Percentiles rank a stretch among this genome's conserved stretches.
These are phyloP conservation scores for Medauroidea extradentata DNA, from an alignment of 1,140 invertebrate species.

Conservation along the genomic window DNA sequence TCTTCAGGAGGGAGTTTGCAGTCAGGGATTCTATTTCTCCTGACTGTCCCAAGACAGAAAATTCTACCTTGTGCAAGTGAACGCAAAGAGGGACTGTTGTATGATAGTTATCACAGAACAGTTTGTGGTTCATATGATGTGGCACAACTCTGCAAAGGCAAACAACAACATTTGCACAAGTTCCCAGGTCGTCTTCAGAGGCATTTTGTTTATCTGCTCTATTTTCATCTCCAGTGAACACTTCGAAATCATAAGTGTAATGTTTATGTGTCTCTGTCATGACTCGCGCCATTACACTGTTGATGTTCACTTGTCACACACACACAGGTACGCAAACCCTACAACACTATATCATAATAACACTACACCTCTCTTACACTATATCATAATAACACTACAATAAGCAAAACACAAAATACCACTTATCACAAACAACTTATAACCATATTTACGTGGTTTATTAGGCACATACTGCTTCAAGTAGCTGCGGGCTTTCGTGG, in stretches of 20 bases:
- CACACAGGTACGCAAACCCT: no score
- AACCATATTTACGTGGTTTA: conserved; percentile 34
- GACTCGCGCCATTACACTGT: no score
- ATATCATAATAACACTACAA: no score
- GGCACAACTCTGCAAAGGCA: conserved; percentile 17
- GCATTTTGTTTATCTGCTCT: background rate
- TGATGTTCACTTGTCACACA: no score
- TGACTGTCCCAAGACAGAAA: conserved; percentile 24
- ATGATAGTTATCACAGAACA: conserved; percentile 30
- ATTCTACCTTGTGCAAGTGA: conserved; percentile 30
- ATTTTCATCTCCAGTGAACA: background rate
- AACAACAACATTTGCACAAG: conserved; percentile 18
- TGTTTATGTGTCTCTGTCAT: no score
- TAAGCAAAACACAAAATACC: conserved; percentile 35
- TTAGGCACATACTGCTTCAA: no score
- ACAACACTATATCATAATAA: no score
- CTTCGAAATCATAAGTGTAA: conserved; percentile 40
- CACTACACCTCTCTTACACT: no score
- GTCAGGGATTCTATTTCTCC: conserved; percentile 24
- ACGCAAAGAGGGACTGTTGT: conserved; percentile 26
- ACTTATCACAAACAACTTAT: conserved; percentile 37
- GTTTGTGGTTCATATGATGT: conserved; percentile 15
- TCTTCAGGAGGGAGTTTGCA: conserved; percentile 11
- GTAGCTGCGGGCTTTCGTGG: no score
- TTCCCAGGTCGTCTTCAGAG: conserved; percentile 19